Evolutionary conservation across 1,140 invertebrate genomes (phyloP).

Genomic region (Eurosta solidaginis): DNA sequence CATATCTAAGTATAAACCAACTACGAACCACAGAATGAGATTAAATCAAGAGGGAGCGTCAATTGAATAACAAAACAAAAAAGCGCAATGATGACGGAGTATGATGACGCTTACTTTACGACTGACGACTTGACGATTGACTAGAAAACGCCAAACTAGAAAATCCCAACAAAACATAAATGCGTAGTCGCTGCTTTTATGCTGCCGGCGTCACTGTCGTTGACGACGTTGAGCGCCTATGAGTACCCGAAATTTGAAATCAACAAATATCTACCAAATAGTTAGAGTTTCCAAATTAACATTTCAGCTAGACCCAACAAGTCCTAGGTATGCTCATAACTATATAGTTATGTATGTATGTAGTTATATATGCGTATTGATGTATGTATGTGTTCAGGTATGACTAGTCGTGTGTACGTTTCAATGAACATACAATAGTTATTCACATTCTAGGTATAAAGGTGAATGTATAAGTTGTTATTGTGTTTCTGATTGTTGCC

Average conservation of each 20-base stretch:
- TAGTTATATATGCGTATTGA: background rate
- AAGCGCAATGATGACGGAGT: slow-evolving; percentile 3
- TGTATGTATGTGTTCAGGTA: background rate
- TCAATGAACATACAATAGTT: background rate
- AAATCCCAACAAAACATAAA: background rate
- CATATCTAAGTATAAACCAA: background rate
- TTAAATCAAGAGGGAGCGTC: background rate
- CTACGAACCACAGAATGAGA: background rate
- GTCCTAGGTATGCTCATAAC: background rate
- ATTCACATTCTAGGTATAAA: background rate
- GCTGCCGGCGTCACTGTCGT: background rate
- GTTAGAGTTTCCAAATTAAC: background rate
- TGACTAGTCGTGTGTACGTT: background rate
- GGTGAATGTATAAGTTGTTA: too few relatives aligned
- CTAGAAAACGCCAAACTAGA: slow-evolving; percentile 12
- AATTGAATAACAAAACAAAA: background rate
- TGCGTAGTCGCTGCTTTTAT: background rate
- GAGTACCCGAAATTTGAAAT: background rate
- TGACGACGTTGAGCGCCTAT: background rate
- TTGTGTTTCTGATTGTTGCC: too few relatives aligned
- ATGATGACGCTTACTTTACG: slow-evolving; percentile 23
- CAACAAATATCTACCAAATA: slow-evolving; percentile 1
- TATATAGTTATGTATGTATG: background rate
- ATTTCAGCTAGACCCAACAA: too few relatives aligned
- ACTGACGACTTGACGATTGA: slow-evolving; percentile 25